Evolutionary conservation across 1,140 invertebrate genomes (phyloP).

Genomic region (Aphidius ervi): DNA sequence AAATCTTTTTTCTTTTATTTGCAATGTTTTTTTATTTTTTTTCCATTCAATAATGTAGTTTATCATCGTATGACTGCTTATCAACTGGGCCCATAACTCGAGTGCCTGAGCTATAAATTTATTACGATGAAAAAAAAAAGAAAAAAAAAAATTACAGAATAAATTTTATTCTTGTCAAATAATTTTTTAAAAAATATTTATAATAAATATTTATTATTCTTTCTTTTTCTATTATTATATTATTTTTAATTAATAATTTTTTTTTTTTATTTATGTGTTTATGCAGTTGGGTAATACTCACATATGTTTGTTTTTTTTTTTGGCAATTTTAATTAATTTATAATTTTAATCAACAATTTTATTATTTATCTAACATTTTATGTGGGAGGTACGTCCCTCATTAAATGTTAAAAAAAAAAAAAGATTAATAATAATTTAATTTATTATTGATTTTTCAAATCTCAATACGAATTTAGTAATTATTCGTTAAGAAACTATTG

Average conservation of each 20-base stretch:
- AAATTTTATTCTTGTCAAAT: neutral
- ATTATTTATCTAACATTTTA: slow-evolving; percentile 24
- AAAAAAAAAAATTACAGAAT: slow-evolving; percentile 10
- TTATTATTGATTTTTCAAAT: slow-evolving; percentile 43
- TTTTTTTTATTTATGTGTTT: neutral
- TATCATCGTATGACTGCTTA: too few relatives aligned
- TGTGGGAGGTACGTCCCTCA: slow-evolving; percentile 50
- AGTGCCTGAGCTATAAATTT: too few relatives aligned
- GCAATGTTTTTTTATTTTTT: too few relatives aligned
- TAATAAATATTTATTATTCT: neutral
- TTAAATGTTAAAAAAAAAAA: slow-evolving; percentile 46
- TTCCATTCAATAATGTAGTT: too few relatives aligned
- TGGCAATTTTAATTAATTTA: slow-evolving; percentile 1
- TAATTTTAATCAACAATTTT: slow-evolving; percentile 23
- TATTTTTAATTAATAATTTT: slow-evolving; percentile 29
- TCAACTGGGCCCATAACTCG: too few relatives aligned
- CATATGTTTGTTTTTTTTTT: slow-evolving; percentile 28
- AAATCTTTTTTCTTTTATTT: too few relatives aligned
- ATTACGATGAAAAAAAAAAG: slow-evolving; percentile 2
- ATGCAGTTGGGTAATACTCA: slow-evolving; percentile 33
- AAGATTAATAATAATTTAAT: slow-evolving; percentile 28
- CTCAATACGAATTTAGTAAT: slow-evolving; percentile 24
- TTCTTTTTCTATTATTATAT: slow-evolving; percentile 23
- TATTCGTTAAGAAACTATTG: slow-evolving; percentile 15
- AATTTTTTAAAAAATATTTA: slow-evolving; percentile 2